Evolutionary conservation across 2,797 vertebrate genomes (phyloP), one percentile per base, ranked within the genome.

Genomic region (Orestias chungarensis): DNA sequence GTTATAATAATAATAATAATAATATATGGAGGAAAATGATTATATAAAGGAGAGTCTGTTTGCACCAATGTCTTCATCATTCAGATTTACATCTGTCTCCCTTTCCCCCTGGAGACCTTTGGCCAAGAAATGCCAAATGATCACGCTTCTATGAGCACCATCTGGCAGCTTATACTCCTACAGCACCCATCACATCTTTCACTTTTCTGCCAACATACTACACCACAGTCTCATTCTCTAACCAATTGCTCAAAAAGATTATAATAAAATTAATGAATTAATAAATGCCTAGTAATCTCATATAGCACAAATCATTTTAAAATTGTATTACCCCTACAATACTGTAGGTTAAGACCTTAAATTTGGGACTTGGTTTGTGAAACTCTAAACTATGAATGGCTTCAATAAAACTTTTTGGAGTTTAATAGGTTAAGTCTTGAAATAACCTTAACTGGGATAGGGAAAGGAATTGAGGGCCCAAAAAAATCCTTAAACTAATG

Each of bases 141-240:
- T 92, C 92, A 93, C 75, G 89, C 91, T 93, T 91, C 91, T 82
- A 86, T 90, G 92, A 92, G 86, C 93, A 93, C 93, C 94, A 94
- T 94, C 93, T 95, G 93, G 93, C 89, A 92, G 89, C 87, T 81
- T 25, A 50, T 82, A 87, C 90, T 90, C 92, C 93, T 89, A 88
- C 79, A 90, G 89, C 85, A 83, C 79, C 84, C 86, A 86, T 91
- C 86, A 86, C 77, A 86, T 91, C 81, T 69, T 71, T 73, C 80
- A 87, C 80, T 86, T 84, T 73, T 49, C 75, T 81, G 76, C 77
- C 80, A 76, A 75, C 73, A 76, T 77, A 72, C 49, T 70, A 43
- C 64, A 68, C 70, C 46, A 47, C 75, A 70, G 78, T 42, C 66
- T 64, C 29, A 75, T 64, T 66, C 46, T 86, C 80, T 73, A 57